Evolutionary conservation across 2,113 vertebrate genomes (phyloP).

Genomic region (Sapajus apella): DNA sequence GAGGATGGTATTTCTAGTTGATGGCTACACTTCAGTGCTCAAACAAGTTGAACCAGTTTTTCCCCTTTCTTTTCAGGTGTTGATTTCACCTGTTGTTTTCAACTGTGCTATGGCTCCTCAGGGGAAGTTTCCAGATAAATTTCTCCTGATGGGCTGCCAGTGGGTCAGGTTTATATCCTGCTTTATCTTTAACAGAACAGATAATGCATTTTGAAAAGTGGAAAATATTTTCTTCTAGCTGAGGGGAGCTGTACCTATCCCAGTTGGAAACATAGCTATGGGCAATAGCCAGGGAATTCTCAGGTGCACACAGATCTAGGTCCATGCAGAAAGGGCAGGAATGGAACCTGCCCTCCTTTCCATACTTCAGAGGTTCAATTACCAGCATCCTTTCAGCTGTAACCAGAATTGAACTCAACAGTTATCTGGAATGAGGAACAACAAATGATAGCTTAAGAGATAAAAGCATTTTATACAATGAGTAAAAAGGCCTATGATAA

Average conservation of each 20-base stretch:
- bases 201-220: slow-evolving; percentile 40
- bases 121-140: slow-evolving; percentile 53
- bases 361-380: neutral
- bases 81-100: slow-evolving; percentile 41
- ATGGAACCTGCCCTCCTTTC: neutral
- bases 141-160: slow-evolving; percentile 41
- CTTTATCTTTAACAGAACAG: slow-evolving; percentile 56
- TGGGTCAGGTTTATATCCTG: slow-evolving; percentile 34
- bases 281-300: slow-evolving; percentile 26
- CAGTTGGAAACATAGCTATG: slow-evolving; percentile 21
- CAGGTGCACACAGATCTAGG: neutral
- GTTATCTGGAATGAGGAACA: neutral
- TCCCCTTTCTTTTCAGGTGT: neutral
- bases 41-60: neutral
- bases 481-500: neutral
- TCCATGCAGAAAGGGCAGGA: neutral
- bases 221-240: slow-evolving; percentile 51
- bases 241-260: neutral
- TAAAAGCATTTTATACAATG: neutral
- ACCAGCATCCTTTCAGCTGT: neutral
- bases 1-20: neutral
- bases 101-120: neutral
- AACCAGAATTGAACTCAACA: slow-evolving; percentile 21
- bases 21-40: neutral
- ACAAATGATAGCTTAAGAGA: slow-evolving; percentile 25